Evolutionary conservation across 2,797 vertebrate genomes (phyloP), one percentile per base, ranked within the genome.

Genomic region (Gymnothorax reevesii): DNA sequence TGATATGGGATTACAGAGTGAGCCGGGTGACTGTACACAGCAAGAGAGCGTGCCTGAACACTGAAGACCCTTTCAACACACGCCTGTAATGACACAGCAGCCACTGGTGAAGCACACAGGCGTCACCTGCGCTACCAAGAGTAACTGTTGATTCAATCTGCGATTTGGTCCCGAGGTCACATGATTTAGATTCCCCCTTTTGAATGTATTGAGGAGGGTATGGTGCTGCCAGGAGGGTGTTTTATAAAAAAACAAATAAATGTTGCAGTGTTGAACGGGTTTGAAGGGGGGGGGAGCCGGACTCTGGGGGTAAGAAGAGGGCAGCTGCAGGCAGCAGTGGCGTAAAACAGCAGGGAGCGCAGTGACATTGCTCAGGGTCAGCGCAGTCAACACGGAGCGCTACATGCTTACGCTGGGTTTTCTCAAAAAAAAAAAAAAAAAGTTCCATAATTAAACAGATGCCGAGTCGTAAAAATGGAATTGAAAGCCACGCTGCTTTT

Each of bases 161-260:
- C 2, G 33, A 42, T 42, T 42, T 42, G 33, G 33, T 42, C 33
- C 33, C 33, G 33, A 42, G 33, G 87, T 91, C 93, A 92, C 88
- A 55, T 92, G 92, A 94, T 94, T 92, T 82, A 90, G 90, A 90
- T 90, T 92, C 94, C 93, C 93, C 91, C 90, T 91, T 92, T 92
- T 25, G 86, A 85, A 88, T 69, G 66, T 3, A 8, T 0, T 27
- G n/a, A 4, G 64, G 20, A 1, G 69, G 71, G 42, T 6, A 57
- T 33, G 82, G 82, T 25, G 82, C 20, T 49, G 15, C 49, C 71
- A 75, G 17, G 25, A 73, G 5, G 1, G 69, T 9, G 22, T n/a
- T n/a, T 12, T 12, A 66, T 66, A 20, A n/a, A 4, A 6, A n/a
- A 66, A 66, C 6, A 0, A 66, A 66, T 66, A 66, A 66, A 52